Evolutionary conservation across 2,113 vertebrate genomes (phyloP), one percentile per base, ranked within the genome.

Genomic region (Octodon degus): DNA sequence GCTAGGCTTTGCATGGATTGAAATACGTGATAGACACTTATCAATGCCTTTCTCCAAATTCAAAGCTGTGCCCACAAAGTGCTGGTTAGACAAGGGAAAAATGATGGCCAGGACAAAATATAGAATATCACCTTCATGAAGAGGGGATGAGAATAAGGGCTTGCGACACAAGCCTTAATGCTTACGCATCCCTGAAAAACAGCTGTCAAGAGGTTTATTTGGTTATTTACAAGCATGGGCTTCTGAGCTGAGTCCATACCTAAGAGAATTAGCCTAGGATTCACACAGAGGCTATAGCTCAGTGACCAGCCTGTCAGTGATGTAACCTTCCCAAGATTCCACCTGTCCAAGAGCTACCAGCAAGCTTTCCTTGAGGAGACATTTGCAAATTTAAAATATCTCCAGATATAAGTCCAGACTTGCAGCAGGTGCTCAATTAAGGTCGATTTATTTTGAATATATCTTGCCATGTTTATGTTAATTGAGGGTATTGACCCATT

Each of bases 401-500:
- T 60, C 7, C 20, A 90, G 55, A 37, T 81, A 81, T 50, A 97
- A 72, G 68, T 58, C 67, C 74, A 34, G 47, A 32, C n/a, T 40
- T 89, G 50, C 9, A 60, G 43, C 53, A 81, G 77, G 22, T 77
- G 58, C 17, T 92, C 40, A 37, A 37, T 79, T 76, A 76, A 84
- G 8, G 12, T 53, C 25, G 58, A 19, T 76, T 40, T 76, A 6
- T 20, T 60, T 85, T 32, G 22, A 70, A 92, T 79, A 47, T 13
- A 47, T 58, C 27, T 92, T 80, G 86, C 27, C 47, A 12, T 95
- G 83, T 91, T 86, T 88, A 91, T 20, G 19, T 91, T 93, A 90
- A 95, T 92, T 94, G 90, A 80, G 47, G 65, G 20, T 50, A 68
- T 55, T 91, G 79, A 94, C 34, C 74, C 89, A 86, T 74, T 72